Evolutionary conservation across 2,797 vertebrate genomes (phyloP), one percentile per base, ranked within the genome.

Genomic region (Odontamblyopus lacepedii): DNA sequence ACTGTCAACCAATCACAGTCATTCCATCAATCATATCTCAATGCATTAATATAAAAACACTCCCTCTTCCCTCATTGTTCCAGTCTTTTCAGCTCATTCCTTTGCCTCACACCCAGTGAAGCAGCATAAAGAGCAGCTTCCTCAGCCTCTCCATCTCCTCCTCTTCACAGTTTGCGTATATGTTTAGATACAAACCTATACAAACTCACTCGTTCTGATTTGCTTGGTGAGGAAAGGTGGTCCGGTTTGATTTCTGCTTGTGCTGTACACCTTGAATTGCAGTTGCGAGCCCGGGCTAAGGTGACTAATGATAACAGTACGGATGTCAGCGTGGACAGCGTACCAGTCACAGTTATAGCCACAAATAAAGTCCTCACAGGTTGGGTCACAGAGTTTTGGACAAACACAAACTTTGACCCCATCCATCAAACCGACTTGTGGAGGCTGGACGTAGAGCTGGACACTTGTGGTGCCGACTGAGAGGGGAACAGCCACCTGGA

Each of bases 141-240:
- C 32, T 35, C 32, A 35, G 32, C 32, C 23, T 56, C 55, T 23
- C n/a, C 55, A n/a, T 26, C 23, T n/a, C n/a, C 55, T 23, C 13
- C 48, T 9, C 23, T 56, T 9, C 35, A 38, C 35, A 38, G 9
- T 38, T 26, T 56, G 8, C 15, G 19, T n/a, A 55, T 55, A 8
- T 55, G 2, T 55, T 26, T 57, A 13, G 12, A 57, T 12, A 27
- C n/a, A 11, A 13, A 26, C 2, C 4, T 5, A 32, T 5, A 32
- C 32, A 55, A 11, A 5, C 95, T 96, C 83, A 96, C 94, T 92
- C 69, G 94, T 97, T 93, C 90, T 95, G 75, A 96, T 67, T 62
- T 82, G 77, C 38, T 70, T 75, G 50, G 95, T 63, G 70, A 23
- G 59, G 83, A 92, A 94, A 12, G 78, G 80, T 2, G 92, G 89